Base-by-base conservation (phyloP, 2,797 vertebrate species). In the Acanthurus leucopareius region DNA sequence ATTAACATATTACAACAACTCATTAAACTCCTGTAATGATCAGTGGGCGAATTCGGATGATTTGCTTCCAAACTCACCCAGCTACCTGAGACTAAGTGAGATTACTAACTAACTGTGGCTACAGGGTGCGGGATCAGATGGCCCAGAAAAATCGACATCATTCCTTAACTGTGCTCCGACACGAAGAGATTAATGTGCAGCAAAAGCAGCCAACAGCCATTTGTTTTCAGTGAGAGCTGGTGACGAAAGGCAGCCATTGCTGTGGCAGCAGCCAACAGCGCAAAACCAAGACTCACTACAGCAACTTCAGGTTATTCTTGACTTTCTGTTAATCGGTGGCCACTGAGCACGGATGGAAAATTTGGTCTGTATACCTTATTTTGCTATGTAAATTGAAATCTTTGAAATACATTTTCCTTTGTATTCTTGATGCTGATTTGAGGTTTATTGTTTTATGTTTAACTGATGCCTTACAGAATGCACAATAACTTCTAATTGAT, bases 151-250 rank as follows among this genome's bases (percentile, higher is more conserved):
- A 88, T 69, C 69, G 71, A 84, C 78, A 82, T 82, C 47, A 75
- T 85, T 77, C 73, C 48, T 35, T 79, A 54, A 70, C 73, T 77
- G 67, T 63, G 73, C 83, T 69, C 70, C 49, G 72, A 82, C 74
- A 83, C 42, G 69, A 48, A 52, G 69, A 73, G 80, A 87, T 80
- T 75, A 79, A 91, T 86, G 80, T 73, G 73, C 77, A 62, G 76
- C 60, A 69, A 77, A 84, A 48, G 68, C 68, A 75, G 85, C 87
- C 78, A 86, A 65, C 53, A 69, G 80, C 73, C 83, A 78, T 72
- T 87, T 48, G 66, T 92, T 87, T 84, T 66, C 68, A 78, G 52
- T 77, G 66, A 73, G 71, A 78, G 73, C 69, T 61, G 69, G 63
- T 69, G 80, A 82, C 9, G 59, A 88, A 62, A 47, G 70, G 67